Percentiles rank a stretch among this genome's conserved stretches.
phyloP scores from a whole-genome alignment of 2,888 invertebrate genomes.

The Xestia xanthographa region DNA sequence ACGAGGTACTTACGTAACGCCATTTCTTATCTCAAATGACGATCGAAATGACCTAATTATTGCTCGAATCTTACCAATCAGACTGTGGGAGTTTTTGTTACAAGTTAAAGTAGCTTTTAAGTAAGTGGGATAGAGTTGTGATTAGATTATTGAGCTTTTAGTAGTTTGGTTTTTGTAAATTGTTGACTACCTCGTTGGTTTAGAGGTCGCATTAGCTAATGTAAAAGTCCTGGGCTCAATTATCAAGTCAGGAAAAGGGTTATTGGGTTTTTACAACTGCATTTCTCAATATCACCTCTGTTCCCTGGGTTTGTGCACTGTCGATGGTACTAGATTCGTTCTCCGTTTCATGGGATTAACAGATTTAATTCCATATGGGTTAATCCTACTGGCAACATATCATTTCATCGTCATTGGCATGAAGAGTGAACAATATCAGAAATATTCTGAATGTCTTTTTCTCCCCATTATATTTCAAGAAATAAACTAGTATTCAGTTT shows the following conservation, averaged over 20 bases:
- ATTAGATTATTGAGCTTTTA: not conserved
- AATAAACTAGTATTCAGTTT: not conserved
- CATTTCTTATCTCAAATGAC: conserved; percentile 62
- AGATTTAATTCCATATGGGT: not conserved
- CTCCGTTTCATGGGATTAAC: not conserved
- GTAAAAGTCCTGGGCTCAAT: not conserved
- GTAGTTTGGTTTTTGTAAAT: not conserved
- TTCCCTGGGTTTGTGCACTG: not conserved
- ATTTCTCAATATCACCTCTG: not conserved
- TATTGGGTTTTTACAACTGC: not conserved
- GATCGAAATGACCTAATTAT: conserved; percentile 65
- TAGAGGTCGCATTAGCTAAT: not conserved
- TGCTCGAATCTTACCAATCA: conserved; percentile 45
- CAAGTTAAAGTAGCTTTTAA: conserved; percentile 15
- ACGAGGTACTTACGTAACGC: conserved; percentile 42
- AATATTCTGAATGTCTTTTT: not conserved
- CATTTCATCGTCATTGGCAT: not conserved
- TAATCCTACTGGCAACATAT: not conserved
- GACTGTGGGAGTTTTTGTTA: conserved; percentile 36
- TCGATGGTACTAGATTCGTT: not conserved
- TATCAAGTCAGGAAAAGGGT: not conserved
- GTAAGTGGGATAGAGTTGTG: not conserved
- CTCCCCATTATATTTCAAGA: not conserved
- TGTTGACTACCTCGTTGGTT: not conserved
- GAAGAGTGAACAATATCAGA: not conserved